Percentiles rank a stretch among this genome's conserved stretches.
These are phyloP conservation scores for Dasyurus viverrinus DNA, from an alignment of 2,113 vertebrate genomes.

Conservation along the genomic window DNA sequence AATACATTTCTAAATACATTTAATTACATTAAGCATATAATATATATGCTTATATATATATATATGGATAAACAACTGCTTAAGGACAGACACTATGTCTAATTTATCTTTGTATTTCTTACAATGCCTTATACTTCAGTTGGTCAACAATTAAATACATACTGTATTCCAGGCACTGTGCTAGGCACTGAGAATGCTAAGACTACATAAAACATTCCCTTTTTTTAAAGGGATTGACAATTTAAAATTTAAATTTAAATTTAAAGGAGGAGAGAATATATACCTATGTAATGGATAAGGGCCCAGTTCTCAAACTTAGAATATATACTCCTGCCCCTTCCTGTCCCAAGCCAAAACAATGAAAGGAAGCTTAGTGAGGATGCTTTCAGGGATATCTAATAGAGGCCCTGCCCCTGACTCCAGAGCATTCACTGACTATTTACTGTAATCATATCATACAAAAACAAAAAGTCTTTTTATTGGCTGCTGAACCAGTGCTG, in stretches of 20 bases:
- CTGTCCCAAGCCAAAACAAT: background rate
- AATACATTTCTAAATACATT: too few relatives aligned
- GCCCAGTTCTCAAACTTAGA: background rate
- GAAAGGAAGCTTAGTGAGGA: background rate
- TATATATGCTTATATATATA: too few relatives aligned
- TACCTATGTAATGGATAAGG: background rate
- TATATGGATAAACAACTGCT: background rate
- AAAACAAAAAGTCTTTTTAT: background rate
- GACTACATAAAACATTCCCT: background rate
- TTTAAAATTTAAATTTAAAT: too few relatives aligned
- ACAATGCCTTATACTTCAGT: background rate
- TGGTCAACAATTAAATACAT: background rate
- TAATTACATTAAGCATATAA: too few relatives aligned
- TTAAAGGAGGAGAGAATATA: background rate
- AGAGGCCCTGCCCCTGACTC: background rate
- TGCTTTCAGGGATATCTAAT: background rate
- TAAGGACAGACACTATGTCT: background rate
- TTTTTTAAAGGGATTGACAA: background rate
- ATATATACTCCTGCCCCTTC: background rate
- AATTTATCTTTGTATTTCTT: background rate
- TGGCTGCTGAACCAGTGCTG: background rate
- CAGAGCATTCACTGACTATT: background rate
- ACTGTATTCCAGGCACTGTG: background rate
- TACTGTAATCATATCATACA: background rate
- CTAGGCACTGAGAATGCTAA: background rate